Evolutionary conservation across 2,113 vertebrate genomes (phyloP).

Genomic region (Podarcis muralis): DNA sequence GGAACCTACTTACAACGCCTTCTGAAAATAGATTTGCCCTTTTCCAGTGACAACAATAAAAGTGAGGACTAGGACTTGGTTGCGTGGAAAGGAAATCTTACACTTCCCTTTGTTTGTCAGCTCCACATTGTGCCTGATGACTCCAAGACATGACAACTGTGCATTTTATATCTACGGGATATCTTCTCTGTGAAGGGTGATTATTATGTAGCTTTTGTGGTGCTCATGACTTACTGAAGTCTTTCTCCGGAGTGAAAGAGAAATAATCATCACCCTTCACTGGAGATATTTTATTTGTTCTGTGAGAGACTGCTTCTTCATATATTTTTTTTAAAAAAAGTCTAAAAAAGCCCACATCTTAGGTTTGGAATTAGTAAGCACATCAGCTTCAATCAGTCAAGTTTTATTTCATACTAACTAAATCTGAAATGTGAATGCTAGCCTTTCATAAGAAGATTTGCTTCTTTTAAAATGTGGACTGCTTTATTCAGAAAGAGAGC

Average conservation of each 20-base stretch:
- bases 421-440: constrained; percentile 9
- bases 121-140: constrained; percentile 12
- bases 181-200: constrained; percentile 38
- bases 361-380: constrained; percentile 43
- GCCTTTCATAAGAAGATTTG: not conserved
- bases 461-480: not conserved
- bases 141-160: constrained; percentile 18
- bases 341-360: constrained; percentile 26
- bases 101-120: constrained; percentile 47
- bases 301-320: constrained; percentile 22
- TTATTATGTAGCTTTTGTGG: constrained; percentile 24
- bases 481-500: not conserved
- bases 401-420: constrained; percentile 38
- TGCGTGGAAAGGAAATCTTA: constrained; percentile 25
- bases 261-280: constrained; percentile 54
- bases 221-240: constrained; percentile 35
- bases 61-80: not conserved
- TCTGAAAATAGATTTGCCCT: constrained; percentile 28
- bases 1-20: not conserved
- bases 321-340: not conserved
- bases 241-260: constrained; percentile 57
- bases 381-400: constrained; percentile 19
- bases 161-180: constrained; percentile 17
- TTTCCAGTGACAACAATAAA: constrained; percentile 13
- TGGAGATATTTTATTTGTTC: constrained; percentile 51